phyloP scores from a whole-genome alignment of 2,888 invertebrate genomes.

The Macaria liturata region DNA sequence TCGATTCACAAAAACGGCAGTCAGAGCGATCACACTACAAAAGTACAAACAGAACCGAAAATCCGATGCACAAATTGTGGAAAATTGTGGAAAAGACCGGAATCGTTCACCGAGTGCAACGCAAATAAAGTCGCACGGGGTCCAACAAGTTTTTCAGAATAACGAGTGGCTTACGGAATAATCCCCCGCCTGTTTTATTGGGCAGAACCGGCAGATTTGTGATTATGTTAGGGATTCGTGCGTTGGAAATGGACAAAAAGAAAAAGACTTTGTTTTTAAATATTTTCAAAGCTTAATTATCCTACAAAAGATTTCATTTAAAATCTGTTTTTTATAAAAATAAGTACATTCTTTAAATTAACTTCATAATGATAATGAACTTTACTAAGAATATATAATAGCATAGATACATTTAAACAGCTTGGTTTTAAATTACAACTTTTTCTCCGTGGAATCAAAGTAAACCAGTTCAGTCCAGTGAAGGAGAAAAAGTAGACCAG shows the following conservation, averaged over 20 bases:
- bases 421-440: no score
- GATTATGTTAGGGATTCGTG: constrained; percentile 20
- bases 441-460: no score
- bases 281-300: no score
- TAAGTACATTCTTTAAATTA: no score
- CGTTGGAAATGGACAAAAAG: not conserved
- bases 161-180: constrained; percentile 41
- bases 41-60: constrained; percentile 16
- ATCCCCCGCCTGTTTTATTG: constrained; percentile 44
- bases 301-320: no score
- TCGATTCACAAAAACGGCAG: constrained; percentile 4
- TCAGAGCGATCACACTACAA: constrained; percentile 8
- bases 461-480: no score
- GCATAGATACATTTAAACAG: no score
- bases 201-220: constrained; percentile 40
- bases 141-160: constrained; percentile 20
- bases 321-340: no score
- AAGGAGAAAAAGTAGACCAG: no score
- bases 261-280: no score
- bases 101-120: constrained; percentile 29
- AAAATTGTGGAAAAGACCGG: constrained; percentile 14
- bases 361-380: no score
- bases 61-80: constrained; percentile 12
- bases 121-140: constrained; percentile 32
- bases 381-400: no score